phyloP scores from a whole-genome alignment of 2,113 vertebrate genomes.

The Ahaetulla prasina region DNA sequence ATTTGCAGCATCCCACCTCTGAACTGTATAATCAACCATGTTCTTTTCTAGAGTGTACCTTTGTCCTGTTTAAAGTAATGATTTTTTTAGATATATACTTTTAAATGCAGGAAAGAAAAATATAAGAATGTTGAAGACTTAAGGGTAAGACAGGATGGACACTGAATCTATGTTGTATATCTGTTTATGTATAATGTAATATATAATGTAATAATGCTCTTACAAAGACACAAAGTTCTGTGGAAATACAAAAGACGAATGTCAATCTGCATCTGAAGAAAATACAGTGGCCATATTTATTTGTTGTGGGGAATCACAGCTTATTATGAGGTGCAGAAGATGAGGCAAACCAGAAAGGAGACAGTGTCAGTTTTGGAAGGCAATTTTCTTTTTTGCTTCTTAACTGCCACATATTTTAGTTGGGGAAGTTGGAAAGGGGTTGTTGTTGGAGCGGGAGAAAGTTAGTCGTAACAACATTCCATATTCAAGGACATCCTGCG shows the following conservation, averaged over 20 bases:
- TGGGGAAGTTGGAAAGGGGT: no score
- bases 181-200: background rate
- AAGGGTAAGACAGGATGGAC: background rate
- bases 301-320: background rate
- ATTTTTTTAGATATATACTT: background rate
- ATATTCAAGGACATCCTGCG: no score
- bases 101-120: background rate
- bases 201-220: background rate
- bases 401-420: no score
- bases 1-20: no score
- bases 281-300: background rate
- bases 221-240: background rate
- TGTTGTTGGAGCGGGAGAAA: no score
- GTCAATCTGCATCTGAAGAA: background rate
- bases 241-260: background rate
- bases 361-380: no score
- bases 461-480: no score
- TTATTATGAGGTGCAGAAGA: background rate
- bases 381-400: no score
- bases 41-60: background rate
- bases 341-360: background rate
- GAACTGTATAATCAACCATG: background rate
- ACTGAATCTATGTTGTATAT: background rate
- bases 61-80: background rate
- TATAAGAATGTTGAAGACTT: background rate